Conservation (phyloP, 2,113 vertebrate genomes). For the Halcyon senegalensis region DNA sequence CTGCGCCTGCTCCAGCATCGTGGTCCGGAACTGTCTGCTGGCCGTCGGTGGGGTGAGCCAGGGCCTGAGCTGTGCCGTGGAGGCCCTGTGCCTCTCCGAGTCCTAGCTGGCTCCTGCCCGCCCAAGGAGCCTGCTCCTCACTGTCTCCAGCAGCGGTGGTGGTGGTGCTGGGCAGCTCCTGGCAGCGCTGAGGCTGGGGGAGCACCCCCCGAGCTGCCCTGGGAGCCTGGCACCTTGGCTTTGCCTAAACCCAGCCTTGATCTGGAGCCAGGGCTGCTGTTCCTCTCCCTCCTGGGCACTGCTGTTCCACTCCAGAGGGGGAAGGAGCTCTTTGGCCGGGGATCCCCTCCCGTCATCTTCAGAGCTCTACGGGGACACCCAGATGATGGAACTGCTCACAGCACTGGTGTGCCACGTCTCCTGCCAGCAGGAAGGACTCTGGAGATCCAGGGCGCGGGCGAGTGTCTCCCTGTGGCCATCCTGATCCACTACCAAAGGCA, state of each 20-base stretch:
- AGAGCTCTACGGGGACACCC: accelerated
- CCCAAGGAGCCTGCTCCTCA: neutral
- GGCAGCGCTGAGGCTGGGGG: neutral
- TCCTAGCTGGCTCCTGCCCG: constrained; percentile 11
- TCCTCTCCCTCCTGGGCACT: neutral
- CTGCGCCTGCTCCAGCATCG: constrained; percentile 91
- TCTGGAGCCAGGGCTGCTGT: neutral
- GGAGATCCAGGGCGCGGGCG: neutral
- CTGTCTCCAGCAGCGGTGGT: neutral
- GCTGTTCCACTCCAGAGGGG: accelerated
- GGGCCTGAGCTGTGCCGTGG: constrained; percentile 89
- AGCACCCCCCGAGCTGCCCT: neutral
- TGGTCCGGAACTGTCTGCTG: constrained; percentile 88
- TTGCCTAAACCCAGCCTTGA: neutral
- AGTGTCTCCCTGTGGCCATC: neutral
- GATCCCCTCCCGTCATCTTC: neutral
- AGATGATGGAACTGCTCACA: neutral
- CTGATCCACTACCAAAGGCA: accelerated
- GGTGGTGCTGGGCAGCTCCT: neutral
- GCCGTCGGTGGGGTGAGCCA: constrained; percentile 94
- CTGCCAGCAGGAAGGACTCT: neutral
- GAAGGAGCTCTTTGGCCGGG: neutral
- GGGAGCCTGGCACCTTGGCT: neutral
- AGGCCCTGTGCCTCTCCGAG: constrained; percentile 90
- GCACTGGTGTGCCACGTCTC: neutral